Evolutionary conservation across 2,888 invertebrate species (phyloP).

Genomic region (Phengaris arion): DNA sequence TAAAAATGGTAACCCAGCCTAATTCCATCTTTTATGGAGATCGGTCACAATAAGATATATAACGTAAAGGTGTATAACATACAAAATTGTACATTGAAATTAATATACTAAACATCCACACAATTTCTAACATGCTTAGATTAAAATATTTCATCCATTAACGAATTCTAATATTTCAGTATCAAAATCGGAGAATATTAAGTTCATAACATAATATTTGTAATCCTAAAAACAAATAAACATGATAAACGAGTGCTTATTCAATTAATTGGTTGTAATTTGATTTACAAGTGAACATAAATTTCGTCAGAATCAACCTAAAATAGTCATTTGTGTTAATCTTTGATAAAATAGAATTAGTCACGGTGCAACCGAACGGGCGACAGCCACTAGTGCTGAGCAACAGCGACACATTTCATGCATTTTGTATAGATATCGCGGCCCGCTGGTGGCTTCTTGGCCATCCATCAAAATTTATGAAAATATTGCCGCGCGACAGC

Average conservation of each 20-base stretch:
- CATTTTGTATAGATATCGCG: background rate
- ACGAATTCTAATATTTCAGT: background rate
- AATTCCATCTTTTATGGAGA: background rate
- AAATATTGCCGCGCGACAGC: background rate
- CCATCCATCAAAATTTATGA: no score
- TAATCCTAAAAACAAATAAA: background rate
- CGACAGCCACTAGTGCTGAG: background rate
- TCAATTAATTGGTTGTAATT: background rate
- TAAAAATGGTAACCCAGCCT: background rate
- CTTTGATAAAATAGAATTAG: conserved; percentile 22
- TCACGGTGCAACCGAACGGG: background rate
- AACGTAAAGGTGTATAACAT: background rate
- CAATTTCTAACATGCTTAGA: background rate
- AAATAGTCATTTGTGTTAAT: conserved; percentile 20
- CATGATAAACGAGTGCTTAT: background rate
- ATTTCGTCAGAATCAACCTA: conserved; percentile 12
- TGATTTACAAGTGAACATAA: conserved; percentile 26
- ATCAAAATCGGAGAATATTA: background rate
- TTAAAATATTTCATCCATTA: conserved; percentile 7
- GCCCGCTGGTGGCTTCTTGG: no score
- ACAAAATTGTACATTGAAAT: conserved; percentile 3
- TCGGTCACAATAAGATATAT: background rate
- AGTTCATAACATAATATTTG: background rate
- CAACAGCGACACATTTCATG: background rate
- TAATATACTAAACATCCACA: background rate